phyloP scores from a whole-genome alignment of 2,113 vertebrate genomes.

The Elachura formosa region DNA sequence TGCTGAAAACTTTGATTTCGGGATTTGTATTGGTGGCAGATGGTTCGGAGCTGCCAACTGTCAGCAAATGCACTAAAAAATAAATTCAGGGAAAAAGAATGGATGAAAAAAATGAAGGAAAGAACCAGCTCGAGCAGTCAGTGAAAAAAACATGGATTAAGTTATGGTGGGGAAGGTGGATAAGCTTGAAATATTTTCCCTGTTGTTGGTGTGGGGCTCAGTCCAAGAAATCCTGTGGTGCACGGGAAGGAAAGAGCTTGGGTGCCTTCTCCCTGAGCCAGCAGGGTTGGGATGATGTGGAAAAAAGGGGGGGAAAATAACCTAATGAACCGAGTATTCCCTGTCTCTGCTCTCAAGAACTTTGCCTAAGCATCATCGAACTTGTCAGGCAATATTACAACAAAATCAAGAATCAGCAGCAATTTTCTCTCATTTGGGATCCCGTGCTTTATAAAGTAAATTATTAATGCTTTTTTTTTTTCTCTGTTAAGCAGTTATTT shows the following conservation, averaged over 20 bases:
- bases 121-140: background rate
- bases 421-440: slow-evolving; percentile 51
- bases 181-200: background rate
- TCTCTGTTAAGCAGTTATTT: slow-evolving; percentile 69
- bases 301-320: background rate
- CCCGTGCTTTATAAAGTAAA: slow-evolving; percentile 71
- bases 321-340: background rate
- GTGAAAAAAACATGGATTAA: background rate
- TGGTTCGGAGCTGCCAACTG: slow-evolving; percentile 33
- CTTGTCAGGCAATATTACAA: slow-evolving; percentile 59
- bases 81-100: background rate
- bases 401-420: slow-evolving; percentile 70
- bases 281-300: fast-evolving
- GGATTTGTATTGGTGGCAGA: background rate
- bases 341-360: slow-evolving; percentile 9
- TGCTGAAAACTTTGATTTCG: background rate
- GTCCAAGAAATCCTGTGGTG: background rate
- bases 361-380: slow-evolving; percentile 19
- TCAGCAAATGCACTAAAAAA: background rate
- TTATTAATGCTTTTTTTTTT: slow-evolving; percentile 72
- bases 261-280: background rate
- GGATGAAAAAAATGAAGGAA: background rate
- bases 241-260: background rate
- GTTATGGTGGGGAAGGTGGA: background rate
- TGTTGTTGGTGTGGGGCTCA: fast-evolving